Evolutionary conservation across 2,797 vertebrate species (phyloP), one percentile per base, ranked within the genome.

Genomic region (Lycodopsis pacificus): DNA sequence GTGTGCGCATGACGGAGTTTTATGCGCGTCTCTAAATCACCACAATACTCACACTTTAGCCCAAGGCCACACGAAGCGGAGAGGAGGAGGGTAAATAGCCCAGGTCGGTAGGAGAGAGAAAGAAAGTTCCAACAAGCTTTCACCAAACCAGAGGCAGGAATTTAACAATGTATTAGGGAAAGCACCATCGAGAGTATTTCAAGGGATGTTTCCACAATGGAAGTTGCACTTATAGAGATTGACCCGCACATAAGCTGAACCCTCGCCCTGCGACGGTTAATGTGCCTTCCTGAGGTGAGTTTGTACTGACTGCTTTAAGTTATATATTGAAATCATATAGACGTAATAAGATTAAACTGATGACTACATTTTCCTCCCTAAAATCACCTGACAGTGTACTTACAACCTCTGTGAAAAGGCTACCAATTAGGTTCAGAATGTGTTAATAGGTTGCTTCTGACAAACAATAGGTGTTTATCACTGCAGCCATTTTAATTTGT

Each of bases 11-110:
- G 86, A 53, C 80, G 73, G 78, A 82, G 77, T 83, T 91, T 90
- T 82, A 87, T 88, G 53, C 74, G 74, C 71, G 65, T 42, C 73
- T 88, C 76, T 90, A 91, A 89, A 91, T 91, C 89, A 82, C 76
- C 15, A 68, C 83, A 80, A 65, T 86, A 63, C 81, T 83, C 71
- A 83, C 82, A 84, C 70, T 87, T 89, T 83, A 84, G 77, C 81
- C 67, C 86, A 87, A 88, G 84, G 89, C 80, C 81, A 88, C 63
- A 81, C 48, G 73, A 65, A 59, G 66, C 27, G 34, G 58, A 30
- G 38, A 40, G 72, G 66, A 64, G 67, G 51, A 48, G 66, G 76
- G 54, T 71, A 85, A 83, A 84, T 77, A 70, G 58, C 38, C 48
- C 46, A 48, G 56, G 70, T 87, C 8, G 48, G 64, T 17, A 66